Conservation (phyloP, 2,113 vertebrate species). For the Tragelaphus imberbis region DNA sequence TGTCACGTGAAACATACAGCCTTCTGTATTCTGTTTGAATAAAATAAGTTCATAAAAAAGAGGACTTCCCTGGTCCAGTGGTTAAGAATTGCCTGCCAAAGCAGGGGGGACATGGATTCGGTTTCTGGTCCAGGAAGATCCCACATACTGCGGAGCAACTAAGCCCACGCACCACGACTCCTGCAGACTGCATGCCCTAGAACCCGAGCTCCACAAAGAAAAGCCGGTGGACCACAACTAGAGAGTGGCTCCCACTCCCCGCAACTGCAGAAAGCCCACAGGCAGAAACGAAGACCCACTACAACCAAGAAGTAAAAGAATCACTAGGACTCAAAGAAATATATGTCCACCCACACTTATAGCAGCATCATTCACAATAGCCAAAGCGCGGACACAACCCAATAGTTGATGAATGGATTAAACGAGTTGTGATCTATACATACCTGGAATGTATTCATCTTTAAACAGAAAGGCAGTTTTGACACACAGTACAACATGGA, state of each 20-base stretch:
- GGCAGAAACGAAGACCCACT: not conserved
- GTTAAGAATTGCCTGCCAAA: not conserved
- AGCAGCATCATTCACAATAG: not conserved
- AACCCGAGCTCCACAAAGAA: not conserved
- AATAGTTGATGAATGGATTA: not conserved
- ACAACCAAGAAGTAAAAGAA: not conserved
- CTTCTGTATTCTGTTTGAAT: conserved; percentile 80
- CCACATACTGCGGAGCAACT: not conserved
- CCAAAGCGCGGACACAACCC: accelerated
- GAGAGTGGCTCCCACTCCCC: not conserved
- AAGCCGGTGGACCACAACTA: accelerated
- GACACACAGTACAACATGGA: accelerated
- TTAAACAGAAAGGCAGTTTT: not conserved
- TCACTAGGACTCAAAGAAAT: not conserved
- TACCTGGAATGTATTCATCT: not conserved
- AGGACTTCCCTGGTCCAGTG: not conserved
- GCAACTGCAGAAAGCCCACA: not conserved
- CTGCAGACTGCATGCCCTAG: not conserved
- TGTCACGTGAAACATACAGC: conserved; percentile 70
- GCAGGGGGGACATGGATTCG: not conserved
- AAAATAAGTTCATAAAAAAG: conserved; percentile 68
- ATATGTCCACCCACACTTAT: not conserved
- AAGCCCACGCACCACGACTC: accelerated
- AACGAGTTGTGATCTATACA: no score
- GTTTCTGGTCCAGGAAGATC: not conserved